These are phyloP conservation scores for Gymnarchus niloticus DNA, from an alignment of 2,113 vertebrate species.

Conservation along the genomic window DNA sequence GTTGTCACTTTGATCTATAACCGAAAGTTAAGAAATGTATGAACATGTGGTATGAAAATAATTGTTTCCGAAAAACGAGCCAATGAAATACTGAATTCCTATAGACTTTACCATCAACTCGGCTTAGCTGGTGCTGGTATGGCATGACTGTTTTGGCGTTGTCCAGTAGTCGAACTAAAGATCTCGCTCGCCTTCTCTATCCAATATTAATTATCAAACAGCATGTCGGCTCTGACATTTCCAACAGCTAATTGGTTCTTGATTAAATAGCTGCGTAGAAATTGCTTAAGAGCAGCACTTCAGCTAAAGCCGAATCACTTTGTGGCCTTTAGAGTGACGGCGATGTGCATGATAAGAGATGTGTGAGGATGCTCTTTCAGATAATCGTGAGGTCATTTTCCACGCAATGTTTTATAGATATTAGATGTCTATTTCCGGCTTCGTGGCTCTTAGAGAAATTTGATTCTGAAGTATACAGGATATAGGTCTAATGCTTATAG, in stretches of 20 bases:
- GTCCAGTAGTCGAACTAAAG: not conserved
- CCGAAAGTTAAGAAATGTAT: not conserved
- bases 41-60: not conserved
- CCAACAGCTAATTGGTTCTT: not conserved
- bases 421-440: not conserved
- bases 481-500: not conserved
- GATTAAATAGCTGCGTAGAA: not conserved
- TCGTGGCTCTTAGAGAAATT: not conserved
- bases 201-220: not conserved
- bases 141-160: not conserved
- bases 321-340: too few relatives aligned
- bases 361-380: not conserved
- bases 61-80: not conserved
- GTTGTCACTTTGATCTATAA: not conserved
- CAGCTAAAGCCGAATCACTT: too few relatives aligned
- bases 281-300: not conserved
- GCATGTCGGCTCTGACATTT: too few relatives aligned
- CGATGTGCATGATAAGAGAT: too few relatives aligned
- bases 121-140: not conserved
- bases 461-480: not conserved
- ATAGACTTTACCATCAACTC: not conserved
- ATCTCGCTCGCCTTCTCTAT: not conserved
- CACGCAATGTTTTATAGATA: slow-evolving; percentile 1
- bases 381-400: not conserved
- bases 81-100: not conserved